phyloP scores from a whole-genome alignment of 2,113 vertebrate species.

The Malurus elegans region DNA sequence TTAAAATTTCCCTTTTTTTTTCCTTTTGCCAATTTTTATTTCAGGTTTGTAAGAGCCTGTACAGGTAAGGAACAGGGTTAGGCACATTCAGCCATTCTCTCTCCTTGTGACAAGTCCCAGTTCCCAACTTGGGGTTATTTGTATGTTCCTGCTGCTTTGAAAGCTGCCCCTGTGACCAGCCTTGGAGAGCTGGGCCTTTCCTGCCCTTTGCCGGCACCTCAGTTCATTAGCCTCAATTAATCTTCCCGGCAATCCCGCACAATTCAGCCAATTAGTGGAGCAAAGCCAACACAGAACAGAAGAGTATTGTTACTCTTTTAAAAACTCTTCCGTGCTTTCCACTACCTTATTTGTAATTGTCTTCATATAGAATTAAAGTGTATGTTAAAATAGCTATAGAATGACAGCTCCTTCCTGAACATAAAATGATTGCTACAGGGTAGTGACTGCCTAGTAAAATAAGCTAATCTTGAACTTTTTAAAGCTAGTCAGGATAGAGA shows the following conservation, averaged over 20 bases:
- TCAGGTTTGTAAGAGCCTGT: background rate
- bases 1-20: background rate
- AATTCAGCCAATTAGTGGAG: constrained; percentile 68
- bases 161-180: background rate
- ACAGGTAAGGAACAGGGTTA: background rate
- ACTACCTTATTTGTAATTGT: background rate
- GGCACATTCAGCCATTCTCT: accelerated
- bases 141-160: constrained; percentile 15
- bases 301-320: background rate
- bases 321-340: background rate
- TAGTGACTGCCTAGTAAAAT: background rate
- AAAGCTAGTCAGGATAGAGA: background rate
- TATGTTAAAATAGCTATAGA: background rate
- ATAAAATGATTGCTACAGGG: background rate
- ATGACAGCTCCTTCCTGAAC: background rate
- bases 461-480: background rate
- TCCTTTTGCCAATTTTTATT: background rate
- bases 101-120: constrained; percentile 3
- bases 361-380: background rate
- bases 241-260: constrained; percentile 65
- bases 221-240: constrained; percentile 70
- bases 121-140: background rate
- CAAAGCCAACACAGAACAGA: constrained; percentile 66
- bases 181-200: constrained; percentile 44
- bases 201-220: constrained; percentile 63